These are phyloP conservation scores for Drosophila mojavensis DNA, from an alignment of 1,140 invertebrate genomes.

Conservation along the genomic window DNA sequence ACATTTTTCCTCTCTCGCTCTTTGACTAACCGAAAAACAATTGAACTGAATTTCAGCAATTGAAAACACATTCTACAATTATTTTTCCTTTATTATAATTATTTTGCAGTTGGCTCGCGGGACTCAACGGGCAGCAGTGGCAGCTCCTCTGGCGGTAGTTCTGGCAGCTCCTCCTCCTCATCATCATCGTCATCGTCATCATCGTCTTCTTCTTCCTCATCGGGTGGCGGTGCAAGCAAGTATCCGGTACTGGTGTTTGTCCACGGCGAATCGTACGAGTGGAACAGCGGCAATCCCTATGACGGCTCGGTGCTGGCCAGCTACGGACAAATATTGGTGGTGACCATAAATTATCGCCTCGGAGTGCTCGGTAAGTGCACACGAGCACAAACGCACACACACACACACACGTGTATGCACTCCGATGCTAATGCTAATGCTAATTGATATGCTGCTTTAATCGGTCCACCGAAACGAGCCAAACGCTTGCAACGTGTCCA, in stretches of 20 bases:
- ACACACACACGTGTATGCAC: conserved; percentile 70
- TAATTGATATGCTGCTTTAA: conserved; percentile 74
- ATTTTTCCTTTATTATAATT: conserved; percentile 37
- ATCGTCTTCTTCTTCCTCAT: conserved; percentile 43
- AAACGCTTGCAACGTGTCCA: conserved; percentile 52
- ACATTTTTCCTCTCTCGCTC: not conserved
- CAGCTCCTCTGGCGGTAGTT: conserved; percentile 24
- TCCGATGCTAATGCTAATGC: conserved; percentile 64
- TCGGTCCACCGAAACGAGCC: conserved; percentile 54
- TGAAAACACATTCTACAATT: conserved; percentile 45
- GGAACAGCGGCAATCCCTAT: conserved; percentile 98
- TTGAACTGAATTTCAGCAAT: conserved; percentile 38
- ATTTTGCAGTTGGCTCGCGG: conserved; percentile 88
- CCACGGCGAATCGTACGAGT: conserved; percentile 98
- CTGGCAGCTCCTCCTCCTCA: conserved; percentile 29
- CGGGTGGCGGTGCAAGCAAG: conserved; percentile 82
- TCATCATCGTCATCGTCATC: conserved; percentile 11
- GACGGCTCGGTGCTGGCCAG: conserved; percentile 96
- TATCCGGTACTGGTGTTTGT: conserved; percentile 97
- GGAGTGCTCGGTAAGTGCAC: conserved; percentile 94
- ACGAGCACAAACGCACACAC: conserved; percentile 25
- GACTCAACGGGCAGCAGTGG: conserved; percentile 84
- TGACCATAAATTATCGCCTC: conserved; percentile 98
- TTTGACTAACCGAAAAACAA: conserved; percentile 8
- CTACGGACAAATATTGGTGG: conserved; percentile 96